A percentile compares a stretch with the other conserved stretches of the same genome.
phyloP scores from a whole-genome alignment of 2,113 vertebrate species.

The Cheirogaleus medius region DNA sequence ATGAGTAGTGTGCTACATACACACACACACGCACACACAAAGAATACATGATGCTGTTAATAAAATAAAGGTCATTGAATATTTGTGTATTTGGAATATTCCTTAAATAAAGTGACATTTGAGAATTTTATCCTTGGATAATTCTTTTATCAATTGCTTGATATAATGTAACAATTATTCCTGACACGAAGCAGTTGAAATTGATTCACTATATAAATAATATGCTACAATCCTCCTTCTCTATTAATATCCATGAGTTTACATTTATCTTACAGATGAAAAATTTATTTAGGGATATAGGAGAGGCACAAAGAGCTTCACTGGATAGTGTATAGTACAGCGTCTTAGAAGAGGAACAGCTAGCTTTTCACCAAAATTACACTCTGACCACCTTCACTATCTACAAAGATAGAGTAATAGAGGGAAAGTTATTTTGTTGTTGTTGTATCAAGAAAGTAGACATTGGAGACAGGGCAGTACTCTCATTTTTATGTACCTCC shows the following conservation, averaged over 20 bases:
- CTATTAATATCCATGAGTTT: slow-evolving; percentile 17
- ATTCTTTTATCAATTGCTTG: slow-evolving; percentile 51
- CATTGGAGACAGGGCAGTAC: not conserved
- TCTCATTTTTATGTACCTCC: not conserved
- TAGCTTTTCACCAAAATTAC: not conserved
- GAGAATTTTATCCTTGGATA: slow-evolving; percentile 45
- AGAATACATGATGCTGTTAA: not conserved
- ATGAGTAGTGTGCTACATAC: not conserved
- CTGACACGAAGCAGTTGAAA: slow-evolving; percentile 28
- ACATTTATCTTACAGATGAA: slow-evolving; percentile 31
- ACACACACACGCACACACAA: not conserved
- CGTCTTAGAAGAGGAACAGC: not conserved
- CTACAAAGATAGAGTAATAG: not conserved
- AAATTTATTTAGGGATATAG: not conserved
- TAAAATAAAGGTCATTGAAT: not conserved
- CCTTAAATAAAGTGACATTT: slow-evolving; percentile 26
- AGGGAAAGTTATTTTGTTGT: not conserved
- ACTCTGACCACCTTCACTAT: rapidly evolving
- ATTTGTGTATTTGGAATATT: slow-evolving; percentile 9
- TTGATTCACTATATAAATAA: slow-evolving; percentile 43
- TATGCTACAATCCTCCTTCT: not conserved
- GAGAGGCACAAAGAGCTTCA: not conserved
- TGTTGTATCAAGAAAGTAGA: not conserved
- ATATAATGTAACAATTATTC: slow-evolving; percentile 45
- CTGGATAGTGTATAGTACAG: not conserved